Evolutionary conservation across 2,888 invertebrate genomes (phyloP), one percentile per base, ranked within the genome.

Genomic region (Calephelis perditalis): DNA sequence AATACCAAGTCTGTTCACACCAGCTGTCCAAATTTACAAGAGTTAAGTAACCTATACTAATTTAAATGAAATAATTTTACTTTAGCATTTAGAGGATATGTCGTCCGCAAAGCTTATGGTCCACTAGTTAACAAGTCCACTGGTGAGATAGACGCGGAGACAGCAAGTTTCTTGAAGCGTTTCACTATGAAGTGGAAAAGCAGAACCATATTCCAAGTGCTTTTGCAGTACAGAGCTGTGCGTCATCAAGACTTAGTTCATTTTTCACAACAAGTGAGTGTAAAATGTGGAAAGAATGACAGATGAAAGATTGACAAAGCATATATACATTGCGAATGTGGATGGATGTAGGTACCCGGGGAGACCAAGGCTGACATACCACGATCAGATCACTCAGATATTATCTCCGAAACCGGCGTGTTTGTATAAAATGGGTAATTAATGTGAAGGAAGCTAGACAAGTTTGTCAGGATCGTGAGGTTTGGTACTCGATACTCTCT

Each of bases 221-320:
- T 97, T 64, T 82, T 96, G 71, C 94, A 95, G 69, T 97, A 97
- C 84, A 93, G 96, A 71, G 95, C 96, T 43, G 94, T 95, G 59
- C 94, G 94, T 63, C 95, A 95, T 77, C 95, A 96, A 79, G 96
- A 97, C 77, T 91, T 97, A 62, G 96, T 96, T 63, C 95, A 96
- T 83, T 95, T 97, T 74, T 95, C 95, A 43, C 97, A 97, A 77
- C 97, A 97, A 93, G 97, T 97, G 68, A 36, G 36, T 15, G 6
- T 36, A 40, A 37, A 8, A 37, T 37, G 37, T 37, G 5, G 5
- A 37, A 5, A 37, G 37, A 7, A 37, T 37, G 1, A 15, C 15
- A 15, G 15, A 15, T 15, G 15, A 15, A 15, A 15, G 15, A 15
- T 15, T 15, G 15, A 15, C 15, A 15, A 15, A 15, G 15, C 15